Percentiles rank a stretch among this genome's conserved stretches.
These are phyloP conservation scores for Porphyrio hochstetteri DNA, from an alignment of 2,113 vertebrate genomes.

Conservation along the genomic window DNA sequence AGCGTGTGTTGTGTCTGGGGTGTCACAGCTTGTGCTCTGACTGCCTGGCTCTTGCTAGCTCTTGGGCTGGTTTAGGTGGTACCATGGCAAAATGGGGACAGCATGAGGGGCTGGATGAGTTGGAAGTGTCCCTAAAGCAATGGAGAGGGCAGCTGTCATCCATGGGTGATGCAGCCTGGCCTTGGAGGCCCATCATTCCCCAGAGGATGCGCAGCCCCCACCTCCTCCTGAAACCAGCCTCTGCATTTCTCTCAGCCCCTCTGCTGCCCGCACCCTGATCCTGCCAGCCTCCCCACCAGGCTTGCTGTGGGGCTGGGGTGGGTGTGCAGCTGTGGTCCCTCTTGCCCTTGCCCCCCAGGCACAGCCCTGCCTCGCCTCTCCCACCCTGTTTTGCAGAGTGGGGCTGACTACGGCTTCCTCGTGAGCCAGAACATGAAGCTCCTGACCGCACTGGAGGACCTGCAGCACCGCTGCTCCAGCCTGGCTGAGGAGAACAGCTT, in stretches of 20 bases:
- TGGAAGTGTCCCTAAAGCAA: not conserved
- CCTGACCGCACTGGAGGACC: constrained; percentile 83
- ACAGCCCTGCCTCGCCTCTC: not conserved
- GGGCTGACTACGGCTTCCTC: constrained; percentile 80
- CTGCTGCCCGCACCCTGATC: not conserved
- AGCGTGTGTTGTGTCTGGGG: accelerated
- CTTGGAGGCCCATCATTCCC: not conserved
- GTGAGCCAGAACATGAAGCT: constrained; percentile 89
- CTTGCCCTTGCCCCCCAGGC: accelerated
- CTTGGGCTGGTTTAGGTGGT: not conserved
- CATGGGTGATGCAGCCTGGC: not conserved
- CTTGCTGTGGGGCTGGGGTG: accelerated
- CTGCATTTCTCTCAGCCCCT: not conserved
- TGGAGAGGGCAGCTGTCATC: not conserved
- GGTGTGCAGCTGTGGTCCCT: accelerated
- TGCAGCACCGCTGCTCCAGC: constrained; percentile 85
- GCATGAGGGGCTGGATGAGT: not conserved
- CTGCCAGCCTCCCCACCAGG: not conserved
- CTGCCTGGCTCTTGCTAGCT: not conserved
- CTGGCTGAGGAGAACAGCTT: constrained; percentile 92
- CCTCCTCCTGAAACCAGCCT: not conserved
- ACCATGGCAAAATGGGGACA: not conserved
- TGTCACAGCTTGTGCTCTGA: not conserved
- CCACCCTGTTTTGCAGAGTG: constrained; percentile 78
- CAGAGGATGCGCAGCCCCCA: not conserved